These are phyloP conservation scores for Camponotus pennsylvanicus DNA, from an alignment of 1,140 invertebrate genomes.

Conservation along the genomic window DNA sequence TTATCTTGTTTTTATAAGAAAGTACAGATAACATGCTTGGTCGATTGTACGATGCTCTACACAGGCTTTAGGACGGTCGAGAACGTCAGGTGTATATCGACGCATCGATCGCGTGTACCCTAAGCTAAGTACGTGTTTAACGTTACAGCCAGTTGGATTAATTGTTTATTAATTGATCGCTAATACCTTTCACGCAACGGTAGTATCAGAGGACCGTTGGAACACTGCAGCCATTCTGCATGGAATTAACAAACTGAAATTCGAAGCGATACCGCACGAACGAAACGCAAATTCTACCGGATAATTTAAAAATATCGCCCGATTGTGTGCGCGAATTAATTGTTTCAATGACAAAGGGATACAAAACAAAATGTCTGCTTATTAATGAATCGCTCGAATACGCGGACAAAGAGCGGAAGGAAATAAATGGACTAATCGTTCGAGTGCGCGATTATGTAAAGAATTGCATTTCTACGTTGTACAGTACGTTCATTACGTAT, in stretches of 20 bases:
- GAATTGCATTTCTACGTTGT: conserved; percentile 16
- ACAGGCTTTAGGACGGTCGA: not conserved
- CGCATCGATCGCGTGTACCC: conserved; percentile 8
- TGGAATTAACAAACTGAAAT: conserved; percentile 58
- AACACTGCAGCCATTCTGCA: conserved; percentile 34
- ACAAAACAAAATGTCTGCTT: conserved; percentile 46
- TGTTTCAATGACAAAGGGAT: conserved; percentile 49
- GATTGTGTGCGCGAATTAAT: conserved; percentile 54
- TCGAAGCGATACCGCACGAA: conserved; percentile 25
- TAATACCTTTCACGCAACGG: conserved; percentile 15
- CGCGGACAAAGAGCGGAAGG: conserved; percentile 25
- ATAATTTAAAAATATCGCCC: conserved; percentile 51
- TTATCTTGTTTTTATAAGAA: not conserved
- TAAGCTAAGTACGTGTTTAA: conserved; percentile 37
- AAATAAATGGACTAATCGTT: conserved; percentile 52
- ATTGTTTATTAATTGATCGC: conserved; percentile 51
- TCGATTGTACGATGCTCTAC: not conserved
- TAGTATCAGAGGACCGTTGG: conserved; percentile 30
- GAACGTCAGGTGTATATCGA: conserved; percentile 18
- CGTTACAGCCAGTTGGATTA: conserved; percentile 36
- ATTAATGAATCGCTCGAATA: conserved; percentile 47
- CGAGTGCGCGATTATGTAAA: conserved; percentile 40
- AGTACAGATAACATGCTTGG: not conserved
- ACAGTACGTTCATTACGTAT: conserved; percentile 8
- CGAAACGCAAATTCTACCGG: conserved; percentile 36